Evolutionary conservation across 1,140 invertebrate species (phyloP), one percentile per base, ranked within the genome.

Genomic region (Camponotus pennsylvanicus): DNA sequence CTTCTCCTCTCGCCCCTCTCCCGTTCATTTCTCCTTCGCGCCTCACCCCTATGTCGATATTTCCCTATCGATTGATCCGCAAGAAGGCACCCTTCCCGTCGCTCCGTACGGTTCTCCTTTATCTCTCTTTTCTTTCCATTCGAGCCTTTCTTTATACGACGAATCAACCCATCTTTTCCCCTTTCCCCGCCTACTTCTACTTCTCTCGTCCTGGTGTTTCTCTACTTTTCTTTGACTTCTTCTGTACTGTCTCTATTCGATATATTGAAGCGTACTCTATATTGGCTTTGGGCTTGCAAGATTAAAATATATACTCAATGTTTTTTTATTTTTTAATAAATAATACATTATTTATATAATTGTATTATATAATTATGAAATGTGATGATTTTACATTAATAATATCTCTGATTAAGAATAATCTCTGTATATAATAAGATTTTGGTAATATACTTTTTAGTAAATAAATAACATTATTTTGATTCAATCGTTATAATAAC

Each of bases 21-120:
- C 76, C 67, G 73, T 84, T 64, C 86, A 77, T 70, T 83, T 92
- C 86, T 87, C 88, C 86, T 89, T 89, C 87, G 84, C 80, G 32
- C 87, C 91, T 93, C 91, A 89, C 92, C 91, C 92, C 61, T 88
- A 80, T 79, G 89, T 91, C 91, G 92, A 94, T 94, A 95, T 94
- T 95, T 95, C 94, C 94, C 94, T 95, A 95, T 94, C 94, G 94
- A 95, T 95, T 94, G 94, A 95, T 95, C 92, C 90, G 92, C 75
- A 63, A 79, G 78, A 45, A 76, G 88, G 89, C 90, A 88, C 83
- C 92, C 90, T 69, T 84, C 76, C 80, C 79, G 45, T 90, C 90
- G 71, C 86, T 61, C 79, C 45, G 69, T 34, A 83, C 79, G 69
- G 86, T 77, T 92, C 90, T 89, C 86, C 34, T 88, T 92, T 90